Conservation (phyloP, 2,797 vertebrate species). For the Enteromius anoplus region DNA sequence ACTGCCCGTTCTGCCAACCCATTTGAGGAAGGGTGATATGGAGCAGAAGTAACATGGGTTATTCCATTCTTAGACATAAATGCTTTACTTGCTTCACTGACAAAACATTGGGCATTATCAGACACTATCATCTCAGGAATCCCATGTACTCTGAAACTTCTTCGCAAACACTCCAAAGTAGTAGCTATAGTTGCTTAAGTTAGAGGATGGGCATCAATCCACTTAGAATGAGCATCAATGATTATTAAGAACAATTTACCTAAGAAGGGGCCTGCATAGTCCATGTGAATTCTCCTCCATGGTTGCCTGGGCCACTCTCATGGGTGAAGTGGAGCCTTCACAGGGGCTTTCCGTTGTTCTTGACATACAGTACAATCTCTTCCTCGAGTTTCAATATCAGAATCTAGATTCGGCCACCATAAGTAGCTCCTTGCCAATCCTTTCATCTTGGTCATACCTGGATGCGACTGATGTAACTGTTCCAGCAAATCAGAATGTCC, state of each 20-base stretch:
- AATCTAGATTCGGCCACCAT: slow-evolving; percentile 24
- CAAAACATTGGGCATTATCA: not conserved
- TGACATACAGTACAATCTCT: not conserved
- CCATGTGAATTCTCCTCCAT: not conserved
- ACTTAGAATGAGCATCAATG: not conserved
- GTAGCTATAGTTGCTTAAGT: not conserved
- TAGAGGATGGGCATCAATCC: not conserved
- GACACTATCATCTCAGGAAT: slow-evolving; percentile 1
- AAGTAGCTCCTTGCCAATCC: slow-evolving; percentile 12
- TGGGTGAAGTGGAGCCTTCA: not conserved
- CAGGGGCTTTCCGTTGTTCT: not conserved
- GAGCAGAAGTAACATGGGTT: not conserved
- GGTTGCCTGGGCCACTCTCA: not conserved
- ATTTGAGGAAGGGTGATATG: not conserved
- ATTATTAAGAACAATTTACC: not conserved
- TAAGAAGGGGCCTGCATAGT: not conserved
- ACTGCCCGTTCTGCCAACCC: not conserved
- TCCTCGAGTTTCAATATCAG: not conserved
- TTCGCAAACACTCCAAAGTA: not conserved
- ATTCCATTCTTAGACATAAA: slow-evolving; percentile 1
- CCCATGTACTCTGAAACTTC: not conserved
- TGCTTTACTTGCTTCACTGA: not conserved
- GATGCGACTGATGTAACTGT: too few relatives aligned
- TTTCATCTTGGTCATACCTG: slow-evolving; percentile 23
- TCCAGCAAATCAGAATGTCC: too few relatives aligned